phyloP scores from a whole-genome alignment of 2,797 vertebrate genomes.

The Acrossocheilus fasciatus region DNA sequence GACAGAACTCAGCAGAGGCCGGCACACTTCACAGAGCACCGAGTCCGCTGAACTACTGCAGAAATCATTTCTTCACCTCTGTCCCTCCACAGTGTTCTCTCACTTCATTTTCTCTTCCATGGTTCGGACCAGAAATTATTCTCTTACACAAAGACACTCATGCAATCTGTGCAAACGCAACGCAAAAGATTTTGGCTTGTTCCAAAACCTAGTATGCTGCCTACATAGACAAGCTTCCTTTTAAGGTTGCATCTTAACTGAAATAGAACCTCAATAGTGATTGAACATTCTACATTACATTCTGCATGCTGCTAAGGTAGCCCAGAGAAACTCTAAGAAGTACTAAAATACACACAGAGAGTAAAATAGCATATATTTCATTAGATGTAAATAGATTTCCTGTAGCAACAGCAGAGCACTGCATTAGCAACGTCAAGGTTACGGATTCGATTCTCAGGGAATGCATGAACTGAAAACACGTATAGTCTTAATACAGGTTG shows the following conservation, averaged over 20 bases:
- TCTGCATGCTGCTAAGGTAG: background rate
- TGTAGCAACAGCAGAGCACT: background rate
- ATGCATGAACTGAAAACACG: background rate
- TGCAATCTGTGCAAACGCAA: background rate
- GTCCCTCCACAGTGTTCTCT: background rate
- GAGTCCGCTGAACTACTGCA: slow-evolving; percentile 24
- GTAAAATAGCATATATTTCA: background rate
- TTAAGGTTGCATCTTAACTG: too few species aligned
- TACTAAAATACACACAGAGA: background rate
- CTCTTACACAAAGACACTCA: background rate
- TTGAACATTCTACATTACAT: background rate
- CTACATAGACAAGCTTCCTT: background rate
- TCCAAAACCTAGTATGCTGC: background rate
- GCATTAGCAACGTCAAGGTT: background rate
- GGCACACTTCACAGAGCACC: slow-evolving; percentile 45
- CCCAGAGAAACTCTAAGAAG: background rate
- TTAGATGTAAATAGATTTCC: background rate
- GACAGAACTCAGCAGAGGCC: slow-evolving; percentile 49
- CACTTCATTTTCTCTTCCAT: slow-evolving; percentile 25
- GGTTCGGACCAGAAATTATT: slow-evolving; percentile 14
- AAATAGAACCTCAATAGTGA: background rate
- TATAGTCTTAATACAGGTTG: background rate
- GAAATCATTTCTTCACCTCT: slow-evolving; percentile 31
- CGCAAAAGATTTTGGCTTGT: background rate
- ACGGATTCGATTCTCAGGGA: background rate